phyloP scores from a whole-genome alignment of 2,888 invertebrate genomes.

The Nemotelus nigrinus region DNA sequence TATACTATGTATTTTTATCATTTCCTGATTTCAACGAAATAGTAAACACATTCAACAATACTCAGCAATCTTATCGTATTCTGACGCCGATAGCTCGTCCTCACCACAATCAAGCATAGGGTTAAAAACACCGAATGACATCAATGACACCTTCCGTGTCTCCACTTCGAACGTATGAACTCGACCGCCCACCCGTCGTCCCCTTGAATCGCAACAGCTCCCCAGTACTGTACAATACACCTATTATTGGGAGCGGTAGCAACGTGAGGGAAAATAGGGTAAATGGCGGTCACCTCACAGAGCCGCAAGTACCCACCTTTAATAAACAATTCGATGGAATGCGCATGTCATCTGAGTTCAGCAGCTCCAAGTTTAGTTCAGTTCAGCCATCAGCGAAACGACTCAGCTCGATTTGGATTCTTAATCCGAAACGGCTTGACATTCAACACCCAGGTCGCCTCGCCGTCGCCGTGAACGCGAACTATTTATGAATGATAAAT shows the following conservation, averaged over 20 bases:
- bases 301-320: constrained; percentile 53
- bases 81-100: no score
- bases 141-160: constrained; percentile 38
- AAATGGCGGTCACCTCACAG: constrained; percentile 26
- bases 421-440: constrained; percentile 49
- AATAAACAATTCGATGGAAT: constrained; percentile 54
- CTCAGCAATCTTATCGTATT: no score
- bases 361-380: not conserved
- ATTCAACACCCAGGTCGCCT: constrained; percentile 48
- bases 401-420: constrained; percentile 3
- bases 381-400: not conserved
- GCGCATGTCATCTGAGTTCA: constrained; percentile 54
- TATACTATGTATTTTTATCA: no score
- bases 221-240: not conserved
- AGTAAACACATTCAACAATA: no score
- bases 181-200: not conserved
- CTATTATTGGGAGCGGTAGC: not conserved
- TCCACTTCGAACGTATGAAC: constrained; percentile 7
- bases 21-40: no score
- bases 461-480: not conserved
- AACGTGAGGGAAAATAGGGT: constrained; percentile 48
- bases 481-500: constrained; percentile 48
- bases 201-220: not conserved
- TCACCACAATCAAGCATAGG: no score
- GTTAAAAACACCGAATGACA: not conserved